Percentiles rank a stretch among this genome's conserved stretches.
phyloP scores from a whole-genome alignment of 2,888 invertebrate species.

The Aproaerema taeniolella region DNA sequence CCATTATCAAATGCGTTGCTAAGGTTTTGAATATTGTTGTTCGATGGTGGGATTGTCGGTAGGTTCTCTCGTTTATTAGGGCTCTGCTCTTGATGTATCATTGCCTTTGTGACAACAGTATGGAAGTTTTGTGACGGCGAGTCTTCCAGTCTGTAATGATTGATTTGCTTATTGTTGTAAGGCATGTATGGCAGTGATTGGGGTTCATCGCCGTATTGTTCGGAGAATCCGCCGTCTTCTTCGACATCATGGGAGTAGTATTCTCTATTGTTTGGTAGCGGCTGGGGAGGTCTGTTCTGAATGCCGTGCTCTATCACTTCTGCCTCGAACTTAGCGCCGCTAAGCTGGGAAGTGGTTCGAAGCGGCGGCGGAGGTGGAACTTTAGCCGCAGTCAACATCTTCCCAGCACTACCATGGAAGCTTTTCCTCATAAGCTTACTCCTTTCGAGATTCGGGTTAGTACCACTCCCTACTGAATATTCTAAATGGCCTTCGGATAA shows the following conservation, averaged over 20 bases:
- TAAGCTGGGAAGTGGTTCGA: constrained; percentile 91
- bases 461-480: constrained; percentile 79
- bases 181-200: constrained; percentile 80
- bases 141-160: constrained; percentile 51
- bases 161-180: constrained; percentile 63
- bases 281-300: constrained; percentile 60
- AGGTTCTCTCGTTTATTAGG: constrained; percentile 74
- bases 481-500: constrained; percentile 92
- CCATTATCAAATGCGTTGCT: constrained; percentile 63
- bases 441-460: constrained; percentile 90
- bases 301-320: constrained; percentile 71
- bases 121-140: constrained; percentile 73
- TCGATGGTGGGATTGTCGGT: constrained; percentile 40
- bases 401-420: constrained; percentile 90
- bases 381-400: constrained; percentile 88
- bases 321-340: constrained; percentile 79
- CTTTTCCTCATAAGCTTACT: constrained; percentile 93
- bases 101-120: constrained; percentile 89
- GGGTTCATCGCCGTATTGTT: constrained; percentile 75
- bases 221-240: constrained; percentile 68
- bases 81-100: constrained; percentile 90
- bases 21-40: constrained; percentile 56
- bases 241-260: constrained; percentile 50
- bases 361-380: constrained; percentile 91
- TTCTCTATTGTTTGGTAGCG: constrained; percentile 41